Evolutionary conservation across 2,888 invertebrate species (phyloP), one percentile per base, ranked within the genome.

Genomic region (Perizoma flavofasciatum): DNA sequence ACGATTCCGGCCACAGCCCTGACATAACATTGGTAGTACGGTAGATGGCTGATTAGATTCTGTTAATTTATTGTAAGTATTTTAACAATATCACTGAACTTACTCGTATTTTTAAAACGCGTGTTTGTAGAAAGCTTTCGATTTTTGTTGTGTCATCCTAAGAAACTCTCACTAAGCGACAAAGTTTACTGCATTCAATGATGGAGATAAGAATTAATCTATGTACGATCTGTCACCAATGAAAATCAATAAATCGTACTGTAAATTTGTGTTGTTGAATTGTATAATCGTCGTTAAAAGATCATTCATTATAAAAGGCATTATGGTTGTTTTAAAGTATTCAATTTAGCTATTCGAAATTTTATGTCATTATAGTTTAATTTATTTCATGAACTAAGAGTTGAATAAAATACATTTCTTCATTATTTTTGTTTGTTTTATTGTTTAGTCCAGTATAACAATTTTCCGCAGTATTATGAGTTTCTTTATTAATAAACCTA

Each of bases 291-390:
- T 61, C 50, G 43, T 57, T 49, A 53, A 50, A 56, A 59, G 52
- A 58, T 65, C 39, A 62, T 56, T 10, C 47, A 55, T 61, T 59
- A 47, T 45, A 61, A 51, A 57, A 43, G 45, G 33, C 53, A 57
- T 59, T 61, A 71, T 69, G 58, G 65, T 78, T 80, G 76, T 75
- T 69, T 79, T 80, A 78, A 83, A 81, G 75, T 82, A 79, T 74
- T 73, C 73, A 76, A 73, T 67, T 67, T 78, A 81, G 77, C 71
- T 75, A 71, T 80, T 78, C 75, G 74, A 74, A 80, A 79, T 69
- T 71, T 75, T 85, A 81, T 79, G 83, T 85, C 79, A 78, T 81
- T 80, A 78, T 79, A 76, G 71, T 79, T 81, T 86, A 84, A 86
- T 88, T 89, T 89, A 84, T 82, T 70, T 65, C 68, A 61, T 63